Conservation (phyloP, 1,140 invertebrate species). For the Papilio polyxenes region DNA sequence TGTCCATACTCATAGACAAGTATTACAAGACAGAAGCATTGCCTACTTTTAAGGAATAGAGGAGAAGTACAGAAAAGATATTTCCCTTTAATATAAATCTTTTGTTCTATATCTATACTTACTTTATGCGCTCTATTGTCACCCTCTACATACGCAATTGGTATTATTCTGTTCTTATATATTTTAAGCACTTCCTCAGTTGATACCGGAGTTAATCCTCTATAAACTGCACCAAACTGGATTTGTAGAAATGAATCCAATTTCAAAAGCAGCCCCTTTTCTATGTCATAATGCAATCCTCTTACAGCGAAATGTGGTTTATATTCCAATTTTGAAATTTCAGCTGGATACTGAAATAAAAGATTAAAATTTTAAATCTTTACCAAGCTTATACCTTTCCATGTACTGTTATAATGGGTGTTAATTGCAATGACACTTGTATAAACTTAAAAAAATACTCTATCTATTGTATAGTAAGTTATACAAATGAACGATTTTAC, state of each 20-base stretch:
- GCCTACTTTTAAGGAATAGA: too few relatives aligned
- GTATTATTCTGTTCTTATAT: constrained; percentile 93
- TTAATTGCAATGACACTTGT: too few relatives aligned
- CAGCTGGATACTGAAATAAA: constrained; percentile 92
- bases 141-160: constrained; percentile 90
- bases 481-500: background rate
- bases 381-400: background rate
- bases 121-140: constrained; percentile 81
- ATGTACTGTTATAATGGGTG: background rate
- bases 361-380: background rate
- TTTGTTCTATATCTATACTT: constrained; percentile 38
- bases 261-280: constrained; percentile 96
- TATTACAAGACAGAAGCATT: too few relatives aligned
- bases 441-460: too few relatives aligned
- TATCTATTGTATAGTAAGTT: background rate
- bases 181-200: constrained; percentile 92
- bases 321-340: constrained; percentile 91
- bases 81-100: too few relatives aligned
- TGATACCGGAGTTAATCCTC: constrained; percentile 89
- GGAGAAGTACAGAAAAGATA: too few relatives aligned
- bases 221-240: constrained; percentile 96
- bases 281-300: constrained; percentile 97
- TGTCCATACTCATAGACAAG: too few relatives aligned
- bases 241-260: constrained; percentile 98
- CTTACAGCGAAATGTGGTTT: constrained; percentile 94